These are phyloP conservation scores for Astropecten irregularis DNA, from an alignment of 53 echinoderm and acorn worm genomes.

Conservation along the genomic window DNA sequence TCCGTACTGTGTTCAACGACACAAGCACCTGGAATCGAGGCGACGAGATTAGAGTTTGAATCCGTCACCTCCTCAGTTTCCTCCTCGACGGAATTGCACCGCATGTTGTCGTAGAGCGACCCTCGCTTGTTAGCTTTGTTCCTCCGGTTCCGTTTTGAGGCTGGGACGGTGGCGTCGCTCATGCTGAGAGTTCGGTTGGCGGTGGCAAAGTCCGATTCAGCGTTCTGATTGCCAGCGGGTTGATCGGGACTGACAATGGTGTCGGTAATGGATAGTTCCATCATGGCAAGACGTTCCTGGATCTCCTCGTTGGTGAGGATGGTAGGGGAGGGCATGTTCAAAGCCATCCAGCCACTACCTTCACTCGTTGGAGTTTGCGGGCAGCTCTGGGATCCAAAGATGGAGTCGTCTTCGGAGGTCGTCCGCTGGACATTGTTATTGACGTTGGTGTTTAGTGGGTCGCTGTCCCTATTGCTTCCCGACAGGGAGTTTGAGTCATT, in stretches of 20 bases:
- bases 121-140: neutral
- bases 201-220: neutral
- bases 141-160: neutral
- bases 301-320: slow-evolving; percentile 5
- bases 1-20: neutral
- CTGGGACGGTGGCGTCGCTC: neutral
- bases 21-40: neutral
- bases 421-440: slow-evolving; percentile 22
- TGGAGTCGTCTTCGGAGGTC: slow-evolving; percentile 7
- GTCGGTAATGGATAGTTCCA: neutral
- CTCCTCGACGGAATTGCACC: slow-evolving; percentile 18
- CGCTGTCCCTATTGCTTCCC: slow-evolving; percentile 21
- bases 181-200: slow-evolving; percentile 21
- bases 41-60: neutral
- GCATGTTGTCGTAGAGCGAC: slow-evolving; percentile 36
- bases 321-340: neutral
- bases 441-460: slow-evolving; percentile 17
- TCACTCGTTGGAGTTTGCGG: slow-evolving; percentile 3
- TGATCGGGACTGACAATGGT: no score
- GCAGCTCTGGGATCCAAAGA: neutral
- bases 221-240: neutral
- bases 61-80: neutral
- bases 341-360: neutral
- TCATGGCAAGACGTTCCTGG: slow-evolving; percentile 4
- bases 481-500: slow-evolving; percentile 31